Base-by-base conservation (phyloP, 2,797 vertebrate species). In the Zalophus californianus region DNA sequence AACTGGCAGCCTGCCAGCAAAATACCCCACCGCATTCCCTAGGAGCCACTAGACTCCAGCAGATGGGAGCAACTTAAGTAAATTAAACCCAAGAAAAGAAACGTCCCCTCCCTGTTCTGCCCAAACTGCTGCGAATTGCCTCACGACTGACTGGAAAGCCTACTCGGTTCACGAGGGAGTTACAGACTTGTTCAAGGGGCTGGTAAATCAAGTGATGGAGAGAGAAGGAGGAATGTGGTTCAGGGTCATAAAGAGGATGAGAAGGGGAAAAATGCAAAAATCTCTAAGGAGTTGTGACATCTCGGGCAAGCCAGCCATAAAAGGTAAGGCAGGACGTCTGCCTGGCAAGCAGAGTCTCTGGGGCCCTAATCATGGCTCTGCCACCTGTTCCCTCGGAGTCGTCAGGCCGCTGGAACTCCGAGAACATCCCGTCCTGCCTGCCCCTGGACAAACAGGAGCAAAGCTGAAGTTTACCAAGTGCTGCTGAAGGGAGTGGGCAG, bases 391-490 rank as follows among this genome's bases (percentile, higher is more conserved):
- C 72, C n/a, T 12, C 83, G 60, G 82, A n/a, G 3, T 9, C 75
- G 41, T n/a, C 75, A 44, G 27, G 35, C 88, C 80, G 79, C 62
- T 48, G 27, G 50, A 75, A 84, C 41, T 66, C 41, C 27, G 80
- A 92, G 79, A 96, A 90, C 82, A 91, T 56, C 90, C 94, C 48
- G 96, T 87, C 79, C 94, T 80, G n/a, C 75, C 73, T 35, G 58
- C 48, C 70, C 72, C 7, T 0, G 80, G 82, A 86, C 29, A 70
- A 27, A 3, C 11, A 23, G 70, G 62, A 91, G 83, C 14, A 38
- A 79, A 84, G 70, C 77, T 13, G 12, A 75, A 32, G 18, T 32
- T 94, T 75, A 52, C 78, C 60, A 38, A 70, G 72, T 29, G 27
- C 73, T 32, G 21, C 48, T 66, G 64, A 62, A 84, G 60, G 32